Percentiles rank a stretch among this genome's conserved stretches.
These are phyloP conservation scores for Borostomias antarcticus DNA, from an alignment of 2,797 vertebrate species.

Conservation along the genomic window DNA sequence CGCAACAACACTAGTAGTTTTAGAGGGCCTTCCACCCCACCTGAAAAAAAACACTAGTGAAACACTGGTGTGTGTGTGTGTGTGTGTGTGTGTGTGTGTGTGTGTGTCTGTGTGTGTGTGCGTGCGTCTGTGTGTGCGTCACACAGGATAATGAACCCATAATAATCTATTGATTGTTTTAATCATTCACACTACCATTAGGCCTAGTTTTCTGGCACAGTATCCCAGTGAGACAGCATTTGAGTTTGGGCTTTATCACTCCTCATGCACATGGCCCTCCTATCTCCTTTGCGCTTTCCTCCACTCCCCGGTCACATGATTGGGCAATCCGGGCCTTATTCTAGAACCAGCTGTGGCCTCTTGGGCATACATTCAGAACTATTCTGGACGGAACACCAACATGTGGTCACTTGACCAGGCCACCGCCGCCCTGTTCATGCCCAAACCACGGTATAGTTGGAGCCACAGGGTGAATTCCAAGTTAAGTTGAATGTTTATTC, in stretches of 20 bases:
- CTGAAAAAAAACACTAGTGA: too few species aligned
- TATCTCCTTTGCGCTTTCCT: conserved; percentile 14
- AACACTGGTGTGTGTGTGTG: background rate
- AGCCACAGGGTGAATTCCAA: conserved; percentile 56
- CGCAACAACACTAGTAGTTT: too few species aligned
- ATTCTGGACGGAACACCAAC: conserved; percentile 57
- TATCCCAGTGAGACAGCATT: background rate
- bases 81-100: conserved; percentile 21
- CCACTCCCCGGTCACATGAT: conserved; percentile 35
- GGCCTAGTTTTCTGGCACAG: background rate
- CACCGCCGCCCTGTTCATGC: conserved; percentile 54
- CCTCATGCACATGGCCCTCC: background rate
- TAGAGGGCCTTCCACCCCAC: too few species aligned
- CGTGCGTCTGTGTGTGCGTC: background rate
- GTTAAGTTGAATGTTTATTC: conserved; percentile 30
- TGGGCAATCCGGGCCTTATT: conserved; percentile 50
- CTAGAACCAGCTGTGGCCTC: conserved; percentile 42
- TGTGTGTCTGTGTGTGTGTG: conserved; percentile 1
- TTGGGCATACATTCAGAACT: conserved; percentile 53
- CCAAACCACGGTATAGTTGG: conserved; percentile 53
- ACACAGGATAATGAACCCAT: background rate
- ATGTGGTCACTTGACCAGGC: conserved; percentile 63
- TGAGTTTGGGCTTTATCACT: conserved; percentile 19
- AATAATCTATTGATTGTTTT: background rate
- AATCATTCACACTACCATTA: background rate